Conservation (phyloP, 1,140 invertebrate species). For the Periplaneta americana region DNA sequence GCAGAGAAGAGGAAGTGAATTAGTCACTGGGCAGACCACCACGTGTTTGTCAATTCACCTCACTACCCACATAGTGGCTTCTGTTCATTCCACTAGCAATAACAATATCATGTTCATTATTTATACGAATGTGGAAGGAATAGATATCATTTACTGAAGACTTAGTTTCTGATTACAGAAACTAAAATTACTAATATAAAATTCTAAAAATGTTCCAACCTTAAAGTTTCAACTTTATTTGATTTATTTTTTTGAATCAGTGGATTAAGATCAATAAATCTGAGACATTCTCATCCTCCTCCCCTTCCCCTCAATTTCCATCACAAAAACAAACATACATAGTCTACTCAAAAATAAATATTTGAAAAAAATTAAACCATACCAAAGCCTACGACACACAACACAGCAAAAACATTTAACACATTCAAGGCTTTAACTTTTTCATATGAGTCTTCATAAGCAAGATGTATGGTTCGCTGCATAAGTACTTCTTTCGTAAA, state of each 20-base stretch:
- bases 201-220: not conserved
- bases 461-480: no score
- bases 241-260: not conserved
- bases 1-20: constrained; percentile 44
- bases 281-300: not conserved
- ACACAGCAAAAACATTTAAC: not conserved
- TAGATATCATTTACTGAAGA: not conserved
- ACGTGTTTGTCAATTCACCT: constrained; percentile 2
- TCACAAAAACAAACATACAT: not conserved
- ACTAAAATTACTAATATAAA: not conserved
- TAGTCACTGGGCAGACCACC: not conserved
- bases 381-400: not conserved
- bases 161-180: no score
- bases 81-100: not conserved
- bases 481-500: no score
- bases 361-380: not conserved
- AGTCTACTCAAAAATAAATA: not conserved
- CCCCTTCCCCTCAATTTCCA: not conserved
- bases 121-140: not conserved
- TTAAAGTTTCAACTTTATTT: not conserved
- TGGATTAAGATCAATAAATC: not conserved
- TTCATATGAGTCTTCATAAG: not conserved
- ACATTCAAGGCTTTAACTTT: not conserved
- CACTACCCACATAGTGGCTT: not conserved
- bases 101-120: not conserved